Conservation (phyloP, 2,797 vertebrate species). For the Ceryle rudis region DNA sequence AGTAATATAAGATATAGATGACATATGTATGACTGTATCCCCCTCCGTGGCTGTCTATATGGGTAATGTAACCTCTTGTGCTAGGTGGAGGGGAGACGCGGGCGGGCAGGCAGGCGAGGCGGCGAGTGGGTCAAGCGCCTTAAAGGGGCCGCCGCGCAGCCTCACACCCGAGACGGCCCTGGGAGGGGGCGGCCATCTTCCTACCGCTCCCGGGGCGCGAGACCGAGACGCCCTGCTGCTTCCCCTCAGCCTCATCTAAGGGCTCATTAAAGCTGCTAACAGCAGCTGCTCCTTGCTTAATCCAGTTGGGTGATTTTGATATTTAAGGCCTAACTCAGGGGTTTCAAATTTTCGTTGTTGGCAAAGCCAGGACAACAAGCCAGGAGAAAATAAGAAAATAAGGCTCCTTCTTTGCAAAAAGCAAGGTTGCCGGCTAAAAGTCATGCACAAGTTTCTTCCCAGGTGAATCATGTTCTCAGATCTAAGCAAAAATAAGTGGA, state of each 20-base stretch:
- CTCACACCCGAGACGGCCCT: too few species aligned
- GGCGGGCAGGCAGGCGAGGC: constrained; percentile 26
- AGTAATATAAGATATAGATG: too few species aligned
- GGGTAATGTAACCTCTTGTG: too few species aligned
- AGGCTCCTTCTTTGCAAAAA: neutral
- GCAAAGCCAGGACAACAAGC: neutral
- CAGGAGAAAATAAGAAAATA: neutral
- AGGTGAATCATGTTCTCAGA: neutral
- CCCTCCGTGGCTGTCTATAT: too few species aligned
- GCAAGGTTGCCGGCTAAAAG: neutral
- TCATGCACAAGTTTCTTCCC: neutral
- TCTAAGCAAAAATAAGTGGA: neutral
- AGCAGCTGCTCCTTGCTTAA: accelerated
- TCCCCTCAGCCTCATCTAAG: accelerated
- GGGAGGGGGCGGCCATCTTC: neutral
- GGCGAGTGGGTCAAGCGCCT: neutral
- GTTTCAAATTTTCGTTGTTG: neutral
- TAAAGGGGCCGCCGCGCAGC: neutral
- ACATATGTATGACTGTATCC: too few species aligned
- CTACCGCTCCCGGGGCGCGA: neutral
- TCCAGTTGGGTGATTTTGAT: accelerated
- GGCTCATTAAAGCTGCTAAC: accelerated
- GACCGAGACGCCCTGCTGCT: accelerated
- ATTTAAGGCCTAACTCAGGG: too few species aligned
- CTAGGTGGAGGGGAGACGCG: too few species aligned